Evolutionary conservation across 1,140 invertebrate species (phyloP).

Genomic region (Ceratitis capitata): DNA sequence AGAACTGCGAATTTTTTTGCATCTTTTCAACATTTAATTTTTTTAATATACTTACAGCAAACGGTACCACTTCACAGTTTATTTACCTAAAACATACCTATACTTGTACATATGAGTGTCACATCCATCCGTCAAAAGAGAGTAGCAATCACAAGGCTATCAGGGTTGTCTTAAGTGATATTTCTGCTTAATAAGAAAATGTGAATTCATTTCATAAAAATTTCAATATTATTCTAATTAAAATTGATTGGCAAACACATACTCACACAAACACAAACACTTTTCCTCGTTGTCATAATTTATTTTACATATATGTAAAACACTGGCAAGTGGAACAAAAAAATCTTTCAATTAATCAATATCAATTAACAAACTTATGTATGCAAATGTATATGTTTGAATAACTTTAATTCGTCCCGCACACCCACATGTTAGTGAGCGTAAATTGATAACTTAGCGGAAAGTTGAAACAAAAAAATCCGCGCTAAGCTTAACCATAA

Average conservation of each 20-base stretch:
- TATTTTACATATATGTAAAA: neutral
- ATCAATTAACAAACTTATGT: neutral
- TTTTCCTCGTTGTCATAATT: slow-evolving; percentile 5
- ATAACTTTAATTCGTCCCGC: neutral
- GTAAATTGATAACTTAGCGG: neutral
- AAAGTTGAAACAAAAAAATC: neutral
- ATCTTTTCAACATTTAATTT: too few species aligned
- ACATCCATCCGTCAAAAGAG: too few species aligned
- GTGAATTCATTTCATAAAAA: neutral
- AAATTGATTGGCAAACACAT: neutral
- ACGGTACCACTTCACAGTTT: too few species aligned
- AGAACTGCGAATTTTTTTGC: too few species aligned
- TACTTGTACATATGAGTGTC: too few species aligned
- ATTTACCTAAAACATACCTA: too few species aligned
- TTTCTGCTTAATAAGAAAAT: too few species aligned
- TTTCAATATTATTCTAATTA: neutral
- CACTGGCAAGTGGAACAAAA: neutral
- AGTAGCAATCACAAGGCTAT: too few species aligned
- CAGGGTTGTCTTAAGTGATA: too few species aligned
- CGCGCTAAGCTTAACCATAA: neutral
- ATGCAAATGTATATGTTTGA: neutral
- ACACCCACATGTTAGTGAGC: neutral
- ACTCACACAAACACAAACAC: neutral
- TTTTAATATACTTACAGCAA: too few species aligned
- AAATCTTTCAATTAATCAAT: neutral